Percentiles rank a stretch among this genome's conserved stretches.
These are phyloP conservation scores for Campopleginae sp. DNA, from an alignment of 2,888 invertebrate species.

Conservation along the genomic window DNA sequence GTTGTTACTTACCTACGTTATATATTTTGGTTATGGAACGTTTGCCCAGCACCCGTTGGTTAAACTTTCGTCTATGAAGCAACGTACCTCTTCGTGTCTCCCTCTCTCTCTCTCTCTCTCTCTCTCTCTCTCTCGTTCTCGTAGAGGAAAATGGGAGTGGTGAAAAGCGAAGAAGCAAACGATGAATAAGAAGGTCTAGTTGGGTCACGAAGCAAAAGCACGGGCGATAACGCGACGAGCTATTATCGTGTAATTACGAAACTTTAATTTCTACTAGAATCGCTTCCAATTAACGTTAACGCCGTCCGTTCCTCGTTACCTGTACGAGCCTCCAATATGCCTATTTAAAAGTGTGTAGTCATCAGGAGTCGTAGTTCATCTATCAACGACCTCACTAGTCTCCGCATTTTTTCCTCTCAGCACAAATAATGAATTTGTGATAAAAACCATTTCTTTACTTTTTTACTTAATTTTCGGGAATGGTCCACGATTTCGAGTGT, in stretches of 20 bases:
- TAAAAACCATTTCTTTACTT: neutral
- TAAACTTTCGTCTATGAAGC: slow-evolving; percentile 74
- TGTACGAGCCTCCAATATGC: slow-evolving; percentile 40
- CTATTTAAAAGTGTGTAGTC: slow-evolving; percentile 8
- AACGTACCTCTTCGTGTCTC: slow-evolving; percentile 31
- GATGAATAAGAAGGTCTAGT: slow-evolving; percentile 40
- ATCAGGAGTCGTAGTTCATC: slow-evolving; percentile 33
- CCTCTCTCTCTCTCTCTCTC: neutral
- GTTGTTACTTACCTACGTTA: slow-evolving; percentile 55
- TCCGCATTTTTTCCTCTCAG: neutral
- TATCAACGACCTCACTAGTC: slow-evolving; percentile 35
- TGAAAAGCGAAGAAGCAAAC: slow-evolving; percentile 33
- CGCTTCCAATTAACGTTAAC: slow-evolving; percentile 77
- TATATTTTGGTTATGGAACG: slow-evolving; percentile 68
- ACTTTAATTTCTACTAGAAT: slow-evolving; percentile 78
- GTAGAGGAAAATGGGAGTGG: slow-evolving; percentile 14
- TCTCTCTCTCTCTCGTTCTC: neutral
- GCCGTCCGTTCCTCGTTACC: slow-evolving; percentile 72
- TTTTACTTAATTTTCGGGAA: too few relatives aligned
- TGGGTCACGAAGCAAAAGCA: slow-evolving; percentile 58
- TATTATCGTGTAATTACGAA: slow-evolving; percentile 80
- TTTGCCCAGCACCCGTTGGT: slow-evolving; percentile 62
- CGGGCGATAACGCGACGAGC: slow-evolving; percentile 72
- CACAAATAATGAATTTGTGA: slow-evolving; percentile 26
- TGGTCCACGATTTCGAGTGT: too few relatives aligned